Evolutionary conservation across 2,888 invertebrate genomes (phyloP), one percentile per base, ranked within the genome.

Genomic region (Drosophila vallismaia): DNA sequence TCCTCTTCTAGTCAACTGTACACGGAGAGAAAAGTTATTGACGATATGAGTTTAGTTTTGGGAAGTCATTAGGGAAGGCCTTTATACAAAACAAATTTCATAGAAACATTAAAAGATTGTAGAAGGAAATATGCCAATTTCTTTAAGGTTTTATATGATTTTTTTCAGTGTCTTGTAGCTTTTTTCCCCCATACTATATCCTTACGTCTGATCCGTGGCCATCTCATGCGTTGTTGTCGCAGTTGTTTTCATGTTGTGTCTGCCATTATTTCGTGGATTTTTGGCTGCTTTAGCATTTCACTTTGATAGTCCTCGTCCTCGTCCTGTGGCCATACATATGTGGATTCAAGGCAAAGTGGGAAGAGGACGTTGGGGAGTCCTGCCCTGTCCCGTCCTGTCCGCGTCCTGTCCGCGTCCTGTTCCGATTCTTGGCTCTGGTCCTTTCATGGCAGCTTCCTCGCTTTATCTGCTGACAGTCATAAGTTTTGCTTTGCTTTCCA

Each of bases 271-370:
- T 85, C 75, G 84, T 85, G 84, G 84, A 85, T 85, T 85, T 85
- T 85, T 83, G 88, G 87, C 85, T 88, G 87, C 88, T 88, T 85
- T 86, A 81, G 87, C 88, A 88, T 85, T 85, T 85, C 84, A 88
- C 88, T 88, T 88, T 88, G 88, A 85, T 88, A 81, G 54, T 56
- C 52, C 56, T 36, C 6, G 28, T 4, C 28, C 28, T 8, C 33
- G 33, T 33, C 33, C 33, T 33, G 40, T 8, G 40, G 40, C 40
- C 9, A 19, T 42, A 33, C 33, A 33, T 33, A 14, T 54, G 29
- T 10, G 33, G 36, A 50, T 29, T 31, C 24, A 1, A 14, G 19
- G 46, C 28, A n/a, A 8, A 12, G 8, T 10, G 4, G 24, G 31
- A 2, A 10, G 1, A 46, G 24, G 24, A 26, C 0, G 26, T 55